Evolutionary conservation across 2,888 invertebrate genomes (phyloP).

Genomic region (Ophion ventricosus): DNA sequence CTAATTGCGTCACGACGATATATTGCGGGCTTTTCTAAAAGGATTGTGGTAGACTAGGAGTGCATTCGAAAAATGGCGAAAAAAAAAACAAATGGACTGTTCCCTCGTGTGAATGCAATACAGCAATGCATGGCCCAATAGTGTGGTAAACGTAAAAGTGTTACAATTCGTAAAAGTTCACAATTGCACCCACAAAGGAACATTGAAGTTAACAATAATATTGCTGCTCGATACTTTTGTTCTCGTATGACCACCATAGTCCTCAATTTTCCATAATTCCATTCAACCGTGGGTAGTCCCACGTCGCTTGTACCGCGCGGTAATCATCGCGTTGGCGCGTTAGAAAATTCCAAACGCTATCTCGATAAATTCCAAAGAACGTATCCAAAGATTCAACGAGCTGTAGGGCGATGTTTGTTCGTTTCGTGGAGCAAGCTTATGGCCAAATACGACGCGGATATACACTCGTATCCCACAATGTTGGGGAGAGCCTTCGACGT

Average conservation of each 20-base stretch:
- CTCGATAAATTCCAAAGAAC: conserved; percentile 8
- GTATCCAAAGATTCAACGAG: conserved; percentile 1
- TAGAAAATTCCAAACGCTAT: conserved; percentile 27
- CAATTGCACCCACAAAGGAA: neutral
- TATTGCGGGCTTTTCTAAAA: too few relatives aligned
- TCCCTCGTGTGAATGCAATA: too few relatives aligned
- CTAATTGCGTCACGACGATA: too few relatives aligned
- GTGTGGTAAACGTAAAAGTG: neutral
- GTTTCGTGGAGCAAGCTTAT: conserved; percentile 46
- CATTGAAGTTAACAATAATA: neutral
- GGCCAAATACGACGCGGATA: conserved; percentile 4
- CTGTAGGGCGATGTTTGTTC: conserved; percentile 38
- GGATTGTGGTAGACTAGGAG: too few relatives aligned
- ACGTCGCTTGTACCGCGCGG: conserved; percentile 1
- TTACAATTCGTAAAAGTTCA: neutral
- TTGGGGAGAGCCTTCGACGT: conserved; percentile 13
- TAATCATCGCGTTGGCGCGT: conserved; percentile 35
- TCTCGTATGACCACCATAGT: neutral
- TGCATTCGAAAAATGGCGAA: neutral
- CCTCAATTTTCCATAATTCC: neutral
- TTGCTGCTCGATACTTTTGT: neutral
- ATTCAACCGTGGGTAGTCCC: neutral
- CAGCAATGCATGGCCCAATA: too few relatives aligned
- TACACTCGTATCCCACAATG: conserved; percentile 25
- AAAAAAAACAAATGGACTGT: neutral